These are phyloP conservation scores for Sinotaia quadrata DNA, from an alignment of 2,888 invertebrate species.

Conservation along the genomic window DNA sequence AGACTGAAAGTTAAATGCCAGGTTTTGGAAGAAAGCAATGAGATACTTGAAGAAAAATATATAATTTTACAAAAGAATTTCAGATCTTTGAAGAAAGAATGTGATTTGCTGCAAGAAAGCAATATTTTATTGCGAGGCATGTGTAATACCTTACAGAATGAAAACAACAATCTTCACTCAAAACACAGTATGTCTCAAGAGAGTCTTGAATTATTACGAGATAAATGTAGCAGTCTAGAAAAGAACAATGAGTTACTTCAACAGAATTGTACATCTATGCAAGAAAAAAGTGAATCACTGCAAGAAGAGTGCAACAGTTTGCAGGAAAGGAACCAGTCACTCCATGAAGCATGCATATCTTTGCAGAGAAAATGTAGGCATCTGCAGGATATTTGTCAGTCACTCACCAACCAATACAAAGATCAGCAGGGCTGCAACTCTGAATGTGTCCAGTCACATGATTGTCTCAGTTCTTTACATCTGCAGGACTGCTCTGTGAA, in stretches of 20 bases:
- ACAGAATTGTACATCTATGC: conserved; percentile 1
- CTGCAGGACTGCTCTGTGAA: too few relatives aligned
- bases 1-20: not conserved
- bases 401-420: too few relatives aligned
- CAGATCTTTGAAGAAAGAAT: not conserved
- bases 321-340: not conserved
- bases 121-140: not conserved
- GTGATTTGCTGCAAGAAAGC: not conserved
- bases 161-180: not conserved
- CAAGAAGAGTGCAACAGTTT: conserved; percentile 36
- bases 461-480: too few relatives aligned
- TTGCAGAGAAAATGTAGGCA: conserved; percentile 17
- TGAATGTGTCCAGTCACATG: too few relatives aligned
- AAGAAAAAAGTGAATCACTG: conserved; percentile 25
- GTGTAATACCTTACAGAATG: not conserved
- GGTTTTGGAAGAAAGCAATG: not conserved
- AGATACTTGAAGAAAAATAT: not conserved
- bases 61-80: not conserved
- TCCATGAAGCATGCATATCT: conserved; percentile 19
- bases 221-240: conserved; percentile 23
- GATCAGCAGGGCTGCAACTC: too few relatives aligned
- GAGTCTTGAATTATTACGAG: conserved; percentile 13
- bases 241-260: conserved; percentile 19
- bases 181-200: conserved; percentile 4
- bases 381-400: not conserved